These are phyloP conservation scores for Carcina quercana DNA, from an alignment of 2,888 invertebrate genomes.

Conservation along the genomic window DNA sequence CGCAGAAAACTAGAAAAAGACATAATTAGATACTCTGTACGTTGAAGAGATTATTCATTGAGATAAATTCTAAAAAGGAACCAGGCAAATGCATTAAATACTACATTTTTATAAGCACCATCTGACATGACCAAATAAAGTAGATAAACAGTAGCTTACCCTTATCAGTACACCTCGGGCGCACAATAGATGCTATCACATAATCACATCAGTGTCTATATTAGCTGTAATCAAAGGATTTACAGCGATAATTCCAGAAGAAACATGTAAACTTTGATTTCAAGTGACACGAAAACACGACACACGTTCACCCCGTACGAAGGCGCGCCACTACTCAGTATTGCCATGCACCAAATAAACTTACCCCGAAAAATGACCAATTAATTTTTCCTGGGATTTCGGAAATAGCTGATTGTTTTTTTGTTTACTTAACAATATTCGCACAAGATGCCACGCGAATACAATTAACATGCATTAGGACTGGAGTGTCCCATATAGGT, in stretches of 20 bases:
- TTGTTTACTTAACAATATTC: too few relatives aligned
- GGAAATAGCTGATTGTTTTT: too few relatives aligned
- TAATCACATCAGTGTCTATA: slow-evolving; percentile 57
- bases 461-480: too few relatives aligned
- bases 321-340: slow-evolving; percentile 53
- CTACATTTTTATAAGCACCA: slow-evolving; percentile 27
- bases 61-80: slow-evolving; percentile 20
- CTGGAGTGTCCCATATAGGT: too few relatives aligned
- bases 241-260: slow-evolving; percentile 37
- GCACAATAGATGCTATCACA: slow-evolving; percentile 59
- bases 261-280: slow-evolving; percentile 61
- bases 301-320: slow-evolving; percentile 36
- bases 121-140: slow-evolving; percentile 32
- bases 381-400: too few relatives aligned
- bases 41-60: slow-evolving; percentile 7
- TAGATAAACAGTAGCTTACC: slow-evolving; percentile 51
- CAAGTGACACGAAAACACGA: slow-evolving; percentile 40
- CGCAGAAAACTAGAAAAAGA: too few relatives aligned
- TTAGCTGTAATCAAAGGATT: slow-evolving; percentile 35
- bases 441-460: too few relatives aligned
- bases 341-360: slow-evolving; percentile 30
- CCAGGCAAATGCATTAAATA: slow-evolving; percentile 23
- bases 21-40: neutral
- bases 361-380: slow-evolving; percentile 1
- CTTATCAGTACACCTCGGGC: slow-evolving; percentile 58